Conservation (phyloP, 2,888 invertebrate genomes). For the Lepetodrilus schrolli region DNA sequence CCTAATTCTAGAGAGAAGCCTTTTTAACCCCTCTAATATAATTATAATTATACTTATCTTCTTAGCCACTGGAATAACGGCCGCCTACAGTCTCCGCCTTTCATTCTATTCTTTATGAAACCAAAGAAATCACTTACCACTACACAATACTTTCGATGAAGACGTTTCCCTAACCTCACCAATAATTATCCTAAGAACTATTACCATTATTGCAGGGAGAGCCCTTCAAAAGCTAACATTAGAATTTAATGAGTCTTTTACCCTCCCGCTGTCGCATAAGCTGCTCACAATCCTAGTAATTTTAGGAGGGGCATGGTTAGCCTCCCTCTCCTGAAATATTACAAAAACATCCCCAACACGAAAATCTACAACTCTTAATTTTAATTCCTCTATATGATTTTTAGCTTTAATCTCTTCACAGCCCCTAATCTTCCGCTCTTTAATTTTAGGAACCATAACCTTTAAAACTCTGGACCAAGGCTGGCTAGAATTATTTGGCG, state of each 20-base stretch:
- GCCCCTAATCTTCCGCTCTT: background rate
- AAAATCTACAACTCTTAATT: no score
- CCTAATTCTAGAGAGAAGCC: constrained; percentile 51
- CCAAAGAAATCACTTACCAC: background rate
- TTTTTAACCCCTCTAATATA: background rate
- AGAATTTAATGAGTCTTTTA: background rate
- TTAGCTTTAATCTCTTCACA: background rate
- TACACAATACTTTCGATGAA: background rate
- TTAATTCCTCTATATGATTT: constrained; percentile 29
- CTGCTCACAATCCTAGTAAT: background rate
- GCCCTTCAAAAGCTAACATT: background rate
- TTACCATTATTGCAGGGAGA: background rate
- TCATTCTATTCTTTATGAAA: constrained; percentile 31
- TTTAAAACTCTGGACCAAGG: constrained; percentile 43
- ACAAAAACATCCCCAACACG: no score
- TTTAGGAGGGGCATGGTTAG: background rate
- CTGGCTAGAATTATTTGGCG: constrained; percentile 41
- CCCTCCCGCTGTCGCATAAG: background rate
- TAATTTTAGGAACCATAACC: constrained; percentile 18
- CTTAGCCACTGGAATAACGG: constrained; percentile 29
- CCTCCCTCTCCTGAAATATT: background rate
- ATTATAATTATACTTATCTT: constrained; percentile 13
- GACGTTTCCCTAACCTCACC: constrained; percentile 5
- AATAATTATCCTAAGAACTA: background rate
- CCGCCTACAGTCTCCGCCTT: constrained; percentile 29